phyloP scores from a whole-genome alignment of 2,888 invertebrate species.

The Stegana nigrithorax region DNA sequence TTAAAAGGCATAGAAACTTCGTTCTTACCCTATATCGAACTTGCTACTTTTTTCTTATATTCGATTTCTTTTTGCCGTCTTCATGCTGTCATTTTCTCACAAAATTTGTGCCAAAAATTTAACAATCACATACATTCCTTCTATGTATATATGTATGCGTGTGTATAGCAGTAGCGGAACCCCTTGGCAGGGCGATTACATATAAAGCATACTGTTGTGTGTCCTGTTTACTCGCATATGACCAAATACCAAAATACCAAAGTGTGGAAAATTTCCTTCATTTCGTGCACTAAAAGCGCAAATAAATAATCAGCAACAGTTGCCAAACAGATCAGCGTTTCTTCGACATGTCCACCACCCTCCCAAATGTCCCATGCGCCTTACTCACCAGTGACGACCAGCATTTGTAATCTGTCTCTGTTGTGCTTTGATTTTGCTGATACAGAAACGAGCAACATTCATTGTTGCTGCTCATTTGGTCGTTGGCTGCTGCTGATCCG shows the following conservation, averaged over 20 bases:
- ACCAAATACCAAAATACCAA: too few species aligned
- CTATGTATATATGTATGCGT: constrained; percentile 24
- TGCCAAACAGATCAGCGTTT: constrained; percentile 53
- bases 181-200: too few species aligned
- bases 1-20: too few species aligned
- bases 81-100: constrained; percentile 10
- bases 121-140: constrained; percentile 19
- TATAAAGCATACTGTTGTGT: too few species aligned
- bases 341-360: background rate
- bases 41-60: background rate
- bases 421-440: constrained; percentile 28
- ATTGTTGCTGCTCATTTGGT: background rate
- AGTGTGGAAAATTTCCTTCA: constrained; percentile 9
- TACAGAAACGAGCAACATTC: background rate
- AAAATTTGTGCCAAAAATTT: constrained; percentile 38
- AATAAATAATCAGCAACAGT: constrained; percentile 60
- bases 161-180: constrained; percentile 3
- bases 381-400: background rate
- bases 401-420: constrained; percentile 15
- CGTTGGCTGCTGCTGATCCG: too few species aligned
- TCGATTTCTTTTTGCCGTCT: background rate
- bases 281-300: constrained; percentile 48
- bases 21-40: too few species aligned
- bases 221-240: constrained; percentile 23
- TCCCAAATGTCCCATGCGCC: background rate